phyloP scores from a whole-genome alignment of 2,888 invertebrate species.

The Cephus sareptanus region DNA sequence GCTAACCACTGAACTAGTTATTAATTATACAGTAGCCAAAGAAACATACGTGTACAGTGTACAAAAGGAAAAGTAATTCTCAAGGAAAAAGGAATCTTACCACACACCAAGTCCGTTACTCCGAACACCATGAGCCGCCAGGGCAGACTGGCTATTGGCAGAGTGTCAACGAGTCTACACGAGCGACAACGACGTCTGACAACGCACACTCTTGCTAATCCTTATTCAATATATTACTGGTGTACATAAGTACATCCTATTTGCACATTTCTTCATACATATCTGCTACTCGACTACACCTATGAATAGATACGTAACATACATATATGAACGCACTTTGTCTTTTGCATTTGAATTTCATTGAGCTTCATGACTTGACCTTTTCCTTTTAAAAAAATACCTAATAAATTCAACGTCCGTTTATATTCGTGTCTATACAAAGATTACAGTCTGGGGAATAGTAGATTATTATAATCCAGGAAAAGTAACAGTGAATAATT shows the following conservation, averaged over 20 bases:
- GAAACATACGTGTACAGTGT: neutral
- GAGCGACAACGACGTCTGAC: neutral
- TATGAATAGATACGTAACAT: neutral
- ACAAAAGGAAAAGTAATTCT: neutral
- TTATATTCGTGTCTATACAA: neutral
- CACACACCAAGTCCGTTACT: neutral
- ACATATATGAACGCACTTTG: neutral
- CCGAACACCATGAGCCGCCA: neutral
- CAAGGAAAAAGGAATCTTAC: neutral
- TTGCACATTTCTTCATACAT: neutral
- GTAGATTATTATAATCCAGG: neutral
- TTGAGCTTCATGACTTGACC: neutral
- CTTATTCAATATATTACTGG: neutral
- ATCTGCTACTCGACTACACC: neutral
- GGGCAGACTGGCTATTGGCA: neutral
- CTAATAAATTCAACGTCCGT: neutral
- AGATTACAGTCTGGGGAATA: neutral
- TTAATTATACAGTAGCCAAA: neutral
- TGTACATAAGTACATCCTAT: neutral
- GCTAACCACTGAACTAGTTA: neutral
- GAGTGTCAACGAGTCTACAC: neutral
- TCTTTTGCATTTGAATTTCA: neutral
- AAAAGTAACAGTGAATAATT: neutral
- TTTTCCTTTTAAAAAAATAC: neutral
- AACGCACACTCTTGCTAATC: neutral